phyloP scores from a whole-genome alignment of 30 jellyfish, hydroid and myxozoan species.

The Hydractinia echinata region DNA sequence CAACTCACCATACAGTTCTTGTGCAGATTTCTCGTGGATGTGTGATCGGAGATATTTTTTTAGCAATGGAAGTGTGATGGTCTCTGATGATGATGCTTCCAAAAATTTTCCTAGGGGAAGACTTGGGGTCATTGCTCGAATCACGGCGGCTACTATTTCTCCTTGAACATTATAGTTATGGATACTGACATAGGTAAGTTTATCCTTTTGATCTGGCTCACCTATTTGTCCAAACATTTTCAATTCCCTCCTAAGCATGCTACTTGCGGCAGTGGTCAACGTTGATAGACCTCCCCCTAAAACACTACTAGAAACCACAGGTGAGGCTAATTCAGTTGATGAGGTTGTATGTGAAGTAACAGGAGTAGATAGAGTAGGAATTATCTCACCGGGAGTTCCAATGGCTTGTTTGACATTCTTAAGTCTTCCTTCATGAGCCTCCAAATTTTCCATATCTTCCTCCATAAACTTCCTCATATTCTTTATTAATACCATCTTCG shows the following conservation, averaged over 20 bases:
- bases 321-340: no score
- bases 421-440: not conserved
- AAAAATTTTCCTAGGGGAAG: no score
- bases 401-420: not conserved
- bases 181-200: not conserved
- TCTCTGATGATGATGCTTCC: no score
- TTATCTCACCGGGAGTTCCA: not conserved
- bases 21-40: no score
- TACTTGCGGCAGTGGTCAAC: not conserved
- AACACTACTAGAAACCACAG: no score
- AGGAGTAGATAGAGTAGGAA: not conserved
- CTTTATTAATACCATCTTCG: not conserved
- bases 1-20: no score
- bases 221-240: conserved; percentile 1
- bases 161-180: no score
- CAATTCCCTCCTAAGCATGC: conserved; percentile 6
- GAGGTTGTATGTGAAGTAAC: not conserved
- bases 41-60: no score
- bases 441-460: conserved; percentile 1
- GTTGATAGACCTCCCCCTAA: not conserved
- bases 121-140: no score
- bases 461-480: not conserved
- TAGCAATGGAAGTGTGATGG: no score
- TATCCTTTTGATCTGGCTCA: conserved; percentile 5
- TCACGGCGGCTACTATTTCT: no score